A percentile compares a stretch with the other conserved stretches of the same genome.
phyloP scores from a whole-genome alignment of 2,888 invertebrate species.

The Drosophila ochracea region DNA sequence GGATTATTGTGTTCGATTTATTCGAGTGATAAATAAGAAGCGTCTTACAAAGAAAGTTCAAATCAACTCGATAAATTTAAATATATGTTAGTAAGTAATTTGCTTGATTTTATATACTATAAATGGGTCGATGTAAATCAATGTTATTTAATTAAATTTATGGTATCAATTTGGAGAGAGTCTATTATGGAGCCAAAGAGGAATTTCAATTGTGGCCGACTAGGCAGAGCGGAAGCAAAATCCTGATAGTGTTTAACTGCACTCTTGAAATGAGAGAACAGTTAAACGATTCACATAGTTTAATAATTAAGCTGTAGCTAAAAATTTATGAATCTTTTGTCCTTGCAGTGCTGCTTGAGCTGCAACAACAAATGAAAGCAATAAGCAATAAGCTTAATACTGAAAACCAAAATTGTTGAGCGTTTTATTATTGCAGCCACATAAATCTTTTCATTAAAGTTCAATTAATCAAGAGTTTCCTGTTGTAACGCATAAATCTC shows the following conservation, averaged over 20 bases:
- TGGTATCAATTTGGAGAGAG: background rate
- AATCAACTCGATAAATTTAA: background rate
- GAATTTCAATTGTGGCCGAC: background rate
- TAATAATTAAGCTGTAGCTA: background rate
- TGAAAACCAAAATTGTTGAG: slow-evolving; percentile 19
- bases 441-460: slow-evolving; percentile 80
- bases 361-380: slow-evolving; percentile 62
- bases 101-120: background rate
- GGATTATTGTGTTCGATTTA: slow-evolving; percentile 17
- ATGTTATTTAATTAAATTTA: background rate
- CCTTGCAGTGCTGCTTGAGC: background rate
- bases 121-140: background rate
- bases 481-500: slow-evolving; percentile 75
- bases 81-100: background rate
- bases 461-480: slow-evolving; percentile 78
- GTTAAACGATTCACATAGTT: background rate
- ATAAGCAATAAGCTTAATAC: slow-evolving; percentile 63
- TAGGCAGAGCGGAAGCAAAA: background rate
- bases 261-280: background rate
- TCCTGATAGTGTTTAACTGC: background rate
- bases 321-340: background rate
- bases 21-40: slow-evolving; percentile 22
- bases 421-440: slow-evolving; percentile 72
- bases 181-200: background rate
- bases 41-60: slow-evolving; percentile 1